phyloP scores from a whole-genome alignment of 2,797 vertebrate genomes.

The Hirundo rustica region DNA sequence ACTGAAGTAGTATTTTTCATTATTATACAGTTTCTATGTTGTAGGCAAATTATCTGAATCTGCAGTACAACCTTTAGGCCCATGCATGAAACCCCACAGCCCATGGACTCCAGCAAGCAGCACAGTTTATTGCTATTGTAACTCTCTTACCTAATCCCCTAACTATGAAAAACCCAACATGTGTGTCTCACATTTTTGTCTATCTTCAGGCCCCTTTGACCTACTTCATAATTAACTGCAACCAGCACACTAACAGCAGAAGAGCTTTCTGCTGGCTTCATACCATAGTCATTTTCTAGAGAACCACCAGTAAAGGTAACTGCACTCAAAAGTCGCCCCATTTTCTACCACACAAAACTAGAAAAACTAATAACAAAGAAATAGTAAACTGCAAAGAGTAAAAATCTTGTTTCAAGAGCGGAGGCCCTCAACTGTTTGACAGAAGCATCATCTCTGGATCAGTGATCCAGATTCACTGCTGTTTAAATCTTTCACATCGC shows the following conservation, averaged over 20 bases:
- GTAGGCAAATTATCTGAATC: not conserved
- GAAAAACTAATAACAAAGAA: not conserved
- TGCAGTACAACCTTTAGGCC: not conserved
- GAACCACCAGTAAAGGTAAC: not conserved
- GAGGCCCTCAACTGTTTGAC: not conserved
- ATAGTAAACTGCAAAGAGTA: not conserved
- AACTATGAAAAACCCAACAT: not conserved
- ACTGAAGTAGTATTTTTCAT: not conserved
- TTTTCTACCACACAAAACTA: not conserved
- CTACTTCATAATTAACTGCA: not conserved
- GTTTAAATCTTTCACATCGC: not conserved
- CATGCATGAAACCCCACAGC: not conserved
- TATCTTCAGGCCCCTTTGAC: not conserved
- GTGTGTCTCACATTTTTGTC: not conserved
- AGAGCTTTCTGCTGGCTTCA: not conserved
- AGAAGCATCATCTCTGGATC: not conserved
- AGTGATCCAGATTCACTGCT: not conserved
- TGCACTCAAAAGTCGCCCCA: not conserved
- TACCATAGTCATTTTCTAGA: not conserved
- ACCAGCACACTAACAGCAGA: not conserved
- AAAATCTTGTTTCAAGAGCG: not conserved
- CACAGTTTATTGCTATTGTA: not conserved
- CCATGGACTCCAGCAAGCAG: rapidly evolving
- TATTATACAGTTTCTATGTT: not conserved
- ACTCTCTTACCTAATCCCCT: not conserved